These are phyloP conservation scores for Harpalus rubripes DNA, from an alignment of 2,888 invertebrate genomes.

Conservation along the genomic window DNA sequence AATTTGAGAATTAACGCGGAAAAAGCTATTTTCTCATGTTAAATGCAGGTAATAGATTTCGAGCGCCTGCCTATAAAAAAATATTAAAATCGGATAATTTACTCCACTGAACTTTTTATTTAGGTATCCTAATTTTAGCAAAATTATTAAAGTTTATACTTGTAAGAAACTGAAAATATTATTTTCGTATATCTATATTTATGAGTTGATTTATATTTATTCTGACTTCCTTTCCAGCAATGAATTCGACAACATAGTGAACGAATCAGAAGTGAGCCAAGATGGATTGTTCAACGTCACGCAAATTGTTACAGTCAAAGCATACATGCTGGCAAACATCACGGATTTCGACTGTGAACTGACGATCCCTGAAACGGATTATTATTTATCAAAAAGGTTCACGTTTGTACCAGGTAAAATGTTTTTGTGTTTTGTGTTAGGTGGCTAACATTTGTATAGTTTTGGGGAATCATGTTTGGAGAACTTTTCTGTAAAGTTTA, in stretches of 20 bases:
- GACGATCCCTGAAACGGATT: conserved; percentile 82
- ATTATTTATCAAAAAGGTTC: conserved; percentile 79
- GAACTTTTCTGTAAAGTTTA: conserved; percentile 24
- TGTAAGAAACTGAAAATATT: too few species aligned
- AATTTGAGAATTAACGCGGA: too few species aligned
- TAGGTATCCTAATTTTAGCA: too few species aligned
- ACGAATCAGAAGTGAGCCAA: conserved; percentile 69
- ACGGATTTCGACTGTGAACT: conserved; percentile 82
- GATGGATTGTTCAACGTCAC: conserved; percentile 80
- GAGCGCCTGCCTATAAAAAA: too few species aligned
- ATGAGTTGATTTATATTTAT: conserved; percentile 25
- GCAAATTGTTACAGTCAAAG: conserved; percentile 79
- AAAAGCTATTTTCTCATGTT: too few species aligned
- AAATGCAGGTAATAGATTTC: too few species aligned
- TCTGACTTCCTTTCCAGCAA: conserved; percentile 71
- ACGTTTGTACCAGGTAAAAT: conserved; percentile 79
- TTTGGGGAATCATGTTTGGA: conserved; percentile 6
- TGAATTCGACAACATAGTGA: conserved; percentile 70
- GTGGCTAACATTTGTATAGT: conserved; percentile 33
- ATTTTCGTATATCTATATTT: too few species aligned
- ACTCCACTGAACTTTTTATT: too few species aligned
- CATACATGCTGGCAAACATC: conserved; percentile 78
- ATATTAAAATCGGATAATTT: too few species aligned
- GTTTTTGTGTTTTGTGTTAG: conserved; percentile 66
- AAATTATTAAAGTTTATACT: too few species aligned